These are phyloP conservation scores for Schizaphis graminum DNA, from an alignment of 2,888 invertebrate genomes.

Conservation along the genomic window DNA sequence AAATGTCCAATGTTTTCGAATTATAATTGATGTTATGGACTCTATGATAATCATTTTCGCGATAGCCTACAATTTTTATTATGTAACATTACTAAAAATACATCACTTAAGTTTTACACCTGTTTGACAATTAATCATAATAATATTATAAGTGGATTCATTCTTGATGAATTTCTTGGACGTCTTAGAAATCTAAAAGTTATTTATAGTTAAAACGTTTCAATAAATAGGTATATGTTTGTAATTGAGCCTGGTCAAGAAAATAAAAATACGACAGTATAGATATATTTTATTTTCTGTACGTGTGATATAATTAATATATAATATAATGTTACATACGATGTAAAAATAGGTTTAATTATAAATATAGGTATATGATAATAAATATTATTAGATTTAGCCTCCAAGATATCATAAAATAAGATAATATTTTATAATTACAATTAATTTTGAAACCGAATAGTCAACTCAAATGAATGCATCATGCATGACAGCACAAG, in stretches of 20 bases:
- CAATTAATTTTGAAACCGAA: not conserved
- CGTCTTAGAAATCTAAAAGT: not conserved
- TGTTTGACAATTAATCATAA: not conserved
- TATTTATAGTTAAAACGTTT: not conserved
- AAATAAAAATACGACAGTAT: not conserved
- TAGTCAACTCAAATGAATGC: not conserved
- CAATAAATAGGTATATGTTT: not conserved
- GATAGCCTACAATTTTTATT: not conserved
- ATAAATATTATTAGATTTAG: not conserved
- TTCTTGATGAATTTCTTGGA: not conserved
- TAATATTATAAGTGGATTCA: not conserved
- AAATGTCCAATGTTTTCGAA: not conserved
- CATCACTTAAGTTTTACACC: not conserved
- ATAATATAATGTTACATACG: not conserved
- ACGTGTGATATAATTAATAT: not conserved
- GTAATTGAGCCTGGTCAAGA: not conserved
- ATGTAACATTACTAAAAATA: not conserved
- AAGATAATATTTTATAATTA: not conserved
- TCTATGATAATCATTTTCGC: not conserved
- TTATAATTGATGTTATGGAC: not conserved
- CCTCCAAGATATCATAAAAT: slow-evolving; percentile 2
- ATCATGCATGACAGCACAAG: not conserved
- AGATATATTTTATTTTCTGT: not conserved
- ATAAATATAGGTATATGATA: not conserved
- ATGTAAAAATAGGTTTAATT: not conserved